phyloP scores from a whole-genome alignment of 2,888 invertebrate species.

The Uropetala carovei region DNA sequence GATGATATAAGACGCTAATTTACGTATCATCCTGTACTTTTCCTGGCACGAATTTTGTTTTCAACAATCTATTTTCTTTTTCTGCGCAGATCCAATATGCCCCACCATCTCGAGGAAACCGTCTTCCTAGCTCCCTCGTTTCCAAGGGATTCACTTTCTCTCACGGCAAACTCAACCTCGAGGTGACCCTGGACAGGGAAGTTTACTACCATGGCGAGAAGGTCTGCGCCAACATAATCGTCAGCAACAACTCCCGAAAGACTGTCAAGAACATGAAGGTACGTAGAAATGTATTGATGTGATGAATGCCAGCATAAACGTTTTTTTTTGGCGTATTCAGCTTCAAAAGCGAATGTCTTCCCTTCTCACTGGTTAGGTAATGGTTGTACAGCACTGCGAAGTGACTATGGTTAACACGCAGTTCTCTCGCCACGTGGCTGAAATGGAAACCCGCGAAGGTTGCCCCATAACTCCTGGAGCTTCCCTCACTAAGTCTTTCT shows the following conservation, averaged over 20 bases:
- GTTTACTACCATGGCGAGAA: constrained; percentile 95
- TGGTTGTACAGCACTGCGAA: constrained; percentile 91
- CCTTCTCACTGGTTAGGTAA: constrained; percentile 76
- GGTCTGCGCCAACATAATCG: constrained; percentile 87
- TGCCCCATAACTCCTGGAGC: constrained; percentile 95
- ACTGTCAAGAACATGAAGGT: constrained; percentile 90
- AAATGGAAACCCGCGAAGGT: constrained; percentile 93
- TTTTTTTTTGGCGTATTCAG: neutral
- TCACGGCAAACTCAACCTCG: constrained; percentile 91
- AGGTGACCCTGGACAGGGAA: constrained; percentile 92
- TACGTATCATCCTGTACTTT: neutral
- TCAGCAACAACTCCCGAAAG: constrained; percentile 93
- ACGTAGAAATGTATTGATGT: constrained; percentile 30
- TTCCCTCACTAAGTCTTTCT: constrained; percentile 90
- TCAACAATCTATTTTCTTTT: neutral
- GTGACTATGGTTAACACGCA: constrained; percentile 95
- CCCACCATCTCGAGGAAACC: constrained; percentile 82
- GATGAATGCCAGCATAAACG: neutral
- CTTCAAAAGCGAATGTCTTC: neutral
- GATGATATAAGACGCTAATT: neutral
- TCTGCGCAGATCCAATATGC: constrained; percentile 82
- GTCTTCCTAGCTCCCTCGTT: constrained; percentile 90
- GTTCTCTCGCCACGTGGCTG: constrained; percentile 92
- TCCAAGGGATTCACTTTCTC: constrained; percentile 96
- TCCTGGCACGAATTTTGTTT: neutral